Evolutionary conservation across 2,113 vertebrate genomes (phyloP).

Genomic region (Saccopteryx bilineata): DNA sequence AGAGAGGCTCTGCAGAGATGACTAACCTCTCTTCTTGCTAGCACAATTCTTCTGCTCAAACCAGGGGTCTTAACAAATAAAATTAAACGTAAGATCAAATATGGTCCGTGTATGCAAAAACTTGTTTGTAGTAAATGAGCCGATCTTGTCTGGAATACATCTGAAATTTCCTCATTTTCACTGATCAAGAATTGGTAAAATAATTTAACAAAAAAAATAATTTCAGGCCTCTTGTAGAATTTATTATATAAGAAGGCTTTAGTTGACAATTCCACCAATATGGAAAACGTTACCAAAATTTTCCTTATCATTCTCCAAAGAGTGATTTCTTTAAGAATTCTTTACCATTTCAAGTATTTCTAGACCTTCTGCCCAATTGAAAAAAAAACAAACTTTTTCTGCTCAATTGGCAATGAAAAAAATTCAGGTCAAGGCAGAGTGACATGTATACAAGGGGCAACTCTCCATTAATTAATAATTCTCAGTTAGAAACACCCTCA

Average conservation of each 20-base stretch:
- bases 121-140: constrained; percentile 16
- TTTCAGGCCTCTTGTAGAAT: neutral
- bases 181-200: constrained; percentile 42
- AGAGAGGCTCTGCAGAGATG: neutral
- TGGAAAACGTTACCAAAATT: neutral
- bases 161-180: constrained; percentile 26
- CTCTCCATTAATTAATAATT: neutral
- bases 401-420: constrained; percentile 12
- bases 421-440: neutral
- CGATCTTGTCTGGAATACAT: constrained; percentile 40
- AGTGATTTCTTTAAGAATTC: neutral
- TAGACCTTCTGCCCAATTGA: neutral
- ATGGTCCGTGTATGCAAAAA: constrained; percentile 57
- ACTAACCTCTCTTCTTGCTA: constrained; percentile 16
- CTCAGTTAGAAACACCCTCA: neutral
- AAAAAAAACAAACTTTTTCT: neutral
- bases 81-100: constrained; percentile 45
- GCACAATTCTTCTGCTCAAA: neutral
- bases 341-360: constrained; percentile 22
- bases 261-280: constrained; percentile 9
- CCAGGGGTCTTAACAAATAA: constrained; percentile 11
- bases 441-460: neutral
- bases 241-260: constrained; percentile 22
- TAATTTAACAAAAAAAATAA: constrained; percentile 40
- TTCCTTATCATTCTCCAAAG: constrained; percentile 12